Evolutionary conservation across 2,888 invertebrate species (phyloP), one percentile per base, ranked within the genome.

Genomic region (Pyrochroa serraticornis): DNA sequence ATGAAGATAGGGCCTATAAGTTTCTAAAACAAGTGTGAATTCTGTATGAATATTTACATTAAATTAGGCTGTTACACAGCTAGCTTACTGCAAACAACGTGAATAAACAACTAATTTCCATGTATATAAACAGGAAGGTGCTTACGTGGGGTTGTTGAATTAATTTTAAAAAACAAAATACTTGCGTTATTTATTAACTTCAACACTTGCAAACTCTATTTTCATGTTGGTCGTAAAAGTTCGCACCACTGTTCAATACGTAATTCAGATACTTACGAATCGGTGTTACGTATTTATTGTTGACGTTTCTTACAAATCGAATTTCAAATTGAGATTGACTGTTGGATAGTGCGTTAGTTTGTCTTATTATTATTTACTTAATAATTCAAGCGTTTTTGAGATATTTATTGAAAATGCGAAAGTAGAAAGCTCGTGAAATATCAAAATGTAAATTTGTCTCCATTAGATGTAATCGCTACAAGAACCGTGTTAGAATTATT

Each of bases 51-150:
- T 70, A 70, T 70, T 69, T 70, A 69, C 66, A 65, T 61, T 60
- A 65, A 65, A 64, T 60, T 65, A 62, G 68, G 67, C 65, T 63
- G 64, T 63, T 64, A 64, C 65, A 66, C 58, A 66, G 64, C 65
- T 62, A 63, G 65, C 61, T 65, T 54, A 59, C 63, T 66, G 68
- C 66, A 69, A 68, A 68, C 70, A 67, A 67, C 68, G 68, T 69
- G 63, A 65, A 66, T 69, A 71, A 69, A 69, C 68, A 69, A 68
- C 67, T 68, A 69, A 69, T 69, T 69, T 71, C 66, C 71, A 69
- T 69, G 68, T 68, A 68, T 67, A 70, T 69, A 65, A 61, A 64
- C 62, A 63, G 60, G 61, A 58, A 47, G 50, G 42, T 44, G 60
- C 50, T 48, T 52, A 57, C 47, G 52, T 33, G 49, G 44, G 44